phyloP scores from a whole-genome alignment of 2,888 invertebrate genomes.

The Acronicta leporina region DNA sequence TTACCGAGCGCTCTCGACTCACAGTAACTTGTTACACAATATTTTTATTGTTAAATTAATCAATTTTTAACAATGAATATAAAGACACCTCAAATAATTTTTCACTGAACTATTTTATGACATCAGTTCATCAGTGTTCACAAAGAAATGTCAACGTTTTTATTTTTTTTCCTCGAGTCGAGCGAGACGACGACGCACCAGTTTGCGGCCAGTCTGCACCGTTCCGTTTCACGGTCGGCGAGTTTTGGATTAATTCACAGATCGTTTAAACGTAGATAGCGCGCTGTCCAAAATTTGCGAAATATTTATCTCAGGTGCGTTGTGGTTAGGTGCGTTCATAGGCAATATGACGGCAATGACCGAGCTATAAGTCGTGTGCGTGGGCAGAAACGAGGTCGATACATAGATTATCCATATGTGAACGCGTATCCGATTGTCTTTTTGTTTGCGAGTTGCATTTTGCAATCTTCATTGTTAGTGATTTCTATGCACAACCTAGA shows the following conservation, averaged over 20 bases:
- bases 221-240: slow-evolving; percentile 82
- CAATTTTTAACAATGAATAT: slow-evolving; percentile 45
- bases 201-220: slow-evolving; percentile 73
- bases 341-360: slow-evolving; percentile 77
- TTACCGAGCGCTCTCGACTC: slow-evolving; percentile 57
- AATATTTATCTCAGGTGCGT: slow-evolving; percentile 54
- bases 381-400: slow-evolving; percentile 80
- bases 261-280: slow-evolving; percentile 22
- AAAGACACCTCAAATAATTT: slow-evolving; percentile 64
- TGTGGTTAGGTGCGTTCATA: slow-evolving; percentile 43
- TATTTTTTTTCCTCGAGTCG: slow-evolving; percentile 69
- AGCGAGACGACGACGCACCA: slow-evolving; percentile 57
- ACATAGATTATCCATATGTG: slow-evolving; percentile 68
- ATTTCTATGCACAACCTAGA: slow-evolving; percentile 62
- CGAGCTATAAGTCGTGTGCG: slow-evolving; percentile 71
- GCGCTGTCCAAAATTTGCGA: slow-evolving; percentile 47
- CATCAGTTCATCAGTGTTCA: slow-evolving; percentile 76
- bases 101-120: slow-evolving; percentile 66
- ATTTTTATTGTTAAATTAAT: slow-evolving; percentile 42
- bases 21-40: slow-evolving; percentile 54
- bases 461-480: slow-evolving; percentile 76
- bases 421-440: slow-evolving; percentile 66
- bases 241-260: slow-evolving; percentile 54
- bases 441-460: slow-evolving; percentile 77
- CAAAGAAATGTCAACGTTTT: slow-evolving; percentile 81